Conservation (phyloP, 2,113 vertebrate genomes). For the Sylvia atricapilla region DNA sequence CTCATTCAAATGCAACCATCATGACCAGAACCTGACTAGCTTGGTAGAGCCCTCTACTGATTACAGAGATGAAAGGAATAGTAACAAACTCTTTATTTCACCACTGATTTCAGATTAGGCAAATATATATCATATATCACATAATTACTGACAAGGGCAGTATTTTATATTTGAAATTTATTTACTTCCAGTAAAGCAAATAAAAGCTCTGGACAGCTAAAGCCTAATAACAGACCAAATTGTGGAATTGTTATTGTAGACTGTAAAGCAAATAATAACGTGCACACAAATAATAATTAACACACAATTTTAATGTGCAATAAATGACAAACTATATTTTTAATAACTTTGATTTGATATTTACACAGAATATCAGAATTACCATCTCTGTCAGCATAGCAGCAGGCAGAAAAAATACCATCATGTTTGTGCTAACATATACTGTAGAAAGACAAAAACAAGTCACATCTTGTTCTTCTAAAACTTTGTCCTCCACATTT, state of each 20-base stretch:
- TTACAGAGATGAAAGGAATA: not conserved
- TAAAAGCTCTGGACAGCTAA: not conserved
- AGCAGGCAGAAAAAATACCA: not conserved
- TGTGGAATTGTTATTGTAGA: not conserved
- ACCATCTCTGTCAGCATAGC: not conserved
- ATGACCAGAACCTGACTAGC: not conserved
- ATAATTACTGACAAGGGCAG: not conserved
- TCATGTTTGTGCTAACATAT: not conserved
- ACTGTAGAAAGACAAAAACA: not conserved
- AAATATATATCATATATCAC: not conserved
- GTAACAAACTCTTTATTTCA: not conserved
- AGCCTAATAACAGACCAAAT: not conserved
- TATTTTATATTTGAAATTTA: not conserved
- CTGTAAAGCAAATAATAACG: not conserved
- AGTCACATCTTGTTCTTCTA: not conserved
- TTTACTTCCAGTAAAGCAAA: not conserved
- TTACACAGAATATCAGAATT: not conserved
- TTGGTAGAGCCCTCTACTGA: conserved; percentile 24
- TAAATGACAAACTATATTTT: not conserved
- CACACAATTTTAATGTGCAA: not conserved
- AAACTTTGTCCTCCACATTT: not conserved
- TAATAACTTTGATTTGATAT: not conserved
- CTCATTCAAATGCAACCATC: not conserved
- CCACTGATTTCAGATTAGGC: not conserved
- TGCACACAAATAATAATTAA: too few species aligned